phyloP scores from a whole-genome alignment of 2,113 vertebrate genomes.

The Serilophus lunatus region DNA sequence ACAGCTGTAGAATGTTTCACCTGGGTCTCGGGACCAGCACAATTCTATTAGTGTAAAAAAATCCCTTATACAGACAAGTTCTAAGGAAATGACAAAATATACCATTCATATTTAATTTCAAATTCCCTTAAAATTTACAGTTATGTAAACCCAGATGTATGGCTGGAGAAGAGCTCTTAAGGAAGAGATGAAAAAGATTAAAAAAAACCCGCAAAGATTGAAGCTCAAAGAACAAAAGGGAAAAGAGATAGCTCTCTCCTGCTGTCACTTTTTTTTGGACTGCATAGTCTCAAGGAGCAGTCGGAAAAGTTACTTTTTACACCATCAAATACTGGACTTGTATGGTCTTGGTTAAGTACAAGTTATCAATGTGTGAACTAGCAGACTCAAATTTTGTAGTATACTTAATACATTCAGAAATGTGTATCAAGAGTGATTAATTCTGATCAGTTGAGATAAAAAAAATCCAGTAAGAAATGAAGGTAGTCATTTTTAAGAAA shows the following conservation, averaged over 20 bases:
- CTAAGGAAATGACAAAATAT: neutral
- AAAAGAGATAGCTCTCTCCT: neutral
- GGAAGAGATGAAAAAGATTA: neutral
- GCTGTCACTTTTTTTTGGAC: neutral
- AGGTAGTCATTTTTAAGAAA: neutral
- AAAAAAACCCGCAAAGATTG: neutral
- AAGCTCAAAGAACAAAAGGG: neutral
- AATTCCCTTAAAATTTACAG: conserved; percentile 23
- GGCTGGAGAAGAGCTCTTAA: neutral
- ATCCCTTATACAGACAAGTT: conserved; percentile 18
- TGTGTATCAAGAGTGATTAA: neutral
- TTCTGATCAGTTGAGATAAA: neutral
- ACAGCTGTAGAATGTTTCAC: neutral
- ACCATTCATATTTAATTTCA: neutral
- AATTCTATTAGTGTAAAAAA: neutral
- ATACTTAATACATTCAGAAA: conserved; percentile 44
- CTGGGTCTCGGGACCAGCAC: neutral
- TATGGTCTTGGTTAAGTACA: neutral
- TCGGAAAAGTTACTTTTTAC: neutral
- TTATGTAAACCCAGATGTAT: neutral
- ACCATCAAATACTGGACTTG: neutral
- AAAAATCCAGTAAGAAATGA: neutral
- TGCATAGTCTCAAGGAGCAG: neutral
- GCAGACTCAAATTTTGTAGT: neutral
- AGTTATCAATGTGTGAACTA: neutral